Evolutionary conservation across 2,113 vertebrate species (phyloP).

Genomic region (Tachycineta bicolor): DNA sequence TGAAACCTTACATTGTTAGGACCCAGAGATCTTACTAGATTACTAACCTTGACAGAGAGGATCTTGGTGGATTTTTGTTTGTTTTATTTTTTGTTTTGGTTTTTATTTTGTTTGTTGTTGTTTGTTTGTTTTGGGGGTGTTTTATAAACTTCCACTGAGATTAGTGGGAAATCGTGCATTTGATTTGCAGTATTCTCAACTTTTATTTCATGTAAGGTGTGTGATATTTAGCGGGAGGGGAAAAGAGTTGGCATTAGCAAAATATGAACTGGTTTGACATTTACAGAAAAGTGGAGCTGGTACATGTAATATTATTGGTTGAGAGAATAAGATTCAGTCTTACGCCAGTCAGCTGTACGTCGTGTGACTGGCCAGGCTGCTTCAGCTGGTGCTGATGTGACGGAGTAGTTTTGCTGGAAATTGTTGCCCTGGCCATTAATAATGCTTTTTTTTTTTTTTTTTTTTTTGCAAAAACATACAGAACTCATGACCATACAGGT

Average conservation of each 20-base stretch:
- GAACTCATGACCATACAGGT: not conserved
- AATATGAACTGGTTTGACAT: not conserved
- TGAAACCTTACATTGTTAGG: not conserved
- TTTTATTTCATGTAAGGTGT: not conserved
- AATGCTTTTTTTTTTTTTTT: not conserved
- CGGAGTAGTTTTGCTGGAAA: not conserved
- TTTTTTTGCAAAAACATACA: not conserved
- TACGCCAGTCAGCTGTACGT: not conserved
- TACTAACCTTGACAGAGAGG: not conserved
- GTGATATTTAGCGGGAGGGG: not conserved
- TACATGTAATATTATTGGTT: not conserved
- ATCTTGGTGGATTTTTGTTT: not conserved
- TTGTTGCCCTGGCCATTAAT: not conserved
- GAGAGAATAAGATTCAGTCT: not conserved
- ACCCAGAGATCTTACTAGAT: not conserved
- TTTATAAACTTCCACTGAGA: not conserved
- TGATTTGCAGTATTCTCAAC: not conserved
- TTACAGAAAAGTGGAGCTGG: not conserved
- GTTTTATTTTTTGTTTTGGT: not conserved
- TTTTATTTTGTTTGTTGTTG: not conserved
- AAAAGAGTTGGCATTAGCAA: not conserved
- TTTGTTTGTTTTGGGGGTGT: not conserved
- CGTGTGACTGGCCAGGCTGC: not conserved
- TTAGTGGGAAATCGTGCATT: not conserved
- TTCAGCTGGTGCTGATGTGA: not conserved